phyloP scores from a whole-genome alignment of 2,888 invertebrate species.

The Leucoma salicis region DNA sequence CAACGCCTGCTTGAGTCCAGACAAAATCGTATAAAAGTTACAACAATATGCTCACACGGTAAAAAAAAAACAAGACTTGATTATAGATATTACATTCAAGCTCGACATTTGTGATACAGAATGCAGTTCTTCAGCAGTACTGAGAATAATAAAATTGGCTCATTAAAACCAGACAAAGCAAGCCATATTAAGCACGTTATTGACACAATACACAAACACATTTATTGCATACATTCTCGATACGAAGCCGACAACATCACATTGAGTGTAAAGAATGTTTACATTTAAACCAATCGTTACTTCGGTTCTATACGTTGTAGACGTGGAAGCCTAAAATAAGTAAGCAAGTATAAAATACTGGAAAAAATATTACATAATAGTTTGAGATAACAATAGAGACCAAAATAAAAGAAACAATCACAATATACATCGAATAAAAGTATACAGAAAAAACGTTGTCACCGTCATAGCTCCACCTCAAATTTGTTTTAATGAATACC shows the following conservation, averaged over 20 bases:
- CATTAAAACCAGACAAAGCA: constrained; percentile 21
- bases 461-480: constrained; percentile 44
- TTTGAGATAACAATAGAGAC: constrained; percentile 24
- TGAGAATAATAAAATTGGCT: constrained; percentile 15
- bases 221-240: constrained; percentile 24
- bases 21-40: constrained; percentile 84
- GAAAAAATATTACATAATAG: constrained; percentile 34
- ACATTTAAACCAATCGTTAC: constrained; percentile 22
- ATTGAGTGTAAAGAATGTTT: constrained; percentile 19
- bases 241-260: constrained; percentile 28
- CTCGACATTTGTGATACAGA: constrained; percentile 28
- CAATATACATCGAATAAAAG: constrained; percentile 41
- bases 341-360: constrained; percentile 14
- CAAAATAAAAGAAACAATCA: constrained; percentile 31
- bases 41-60: constrained; percentile 51
- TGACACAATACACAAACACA: constrained; percentile 8
- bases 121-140: constrained; percentile 17
- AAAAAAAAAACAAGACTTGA: constrained; percentile 44
- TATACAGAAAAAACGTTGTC: constrained; percentile 28
- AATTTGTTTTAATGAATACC: constrained; percentile 34
- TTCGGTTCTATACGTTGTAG: constrained; percentile 25
- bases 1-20: constrained; percentile 84
- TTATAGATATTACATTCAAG: constrained; percentile 31
- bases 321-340: constrained; percentile 33
- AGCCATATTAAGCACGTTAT: constrained; percentile 30